phyloP scores from a whole-genome alignment of 1,140 invertebrate genomes.

The Agrypnia vestita region DNA sequence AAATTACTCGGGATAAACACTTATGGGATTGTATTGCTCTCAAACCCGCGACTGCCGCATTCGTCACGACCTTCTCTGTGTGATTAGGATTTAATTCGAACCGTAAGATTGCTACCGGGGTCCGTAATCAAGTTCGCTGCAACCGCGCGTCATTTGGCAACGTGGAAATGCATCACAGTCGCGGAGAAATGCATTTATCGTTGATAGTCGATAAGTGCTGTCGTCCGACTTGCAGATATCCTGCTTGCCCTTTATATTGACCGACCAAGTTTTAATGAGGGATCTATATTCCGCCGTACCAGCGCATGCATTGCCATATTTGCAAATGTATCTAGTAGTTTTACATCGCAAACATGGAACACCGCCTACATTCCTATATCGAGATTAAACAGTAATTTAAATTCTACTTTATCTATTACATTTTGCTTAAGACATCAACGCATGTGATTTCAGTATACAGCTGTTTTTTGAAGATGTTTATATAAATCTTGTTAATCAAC shows the following conservation, averaged over 20 bases:
- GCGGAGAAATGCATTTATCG: conserved; percentile 27
- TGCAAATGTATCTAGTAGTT: conserved; percentile 12
- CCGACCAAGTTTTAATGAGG: conserved; percentile 20
- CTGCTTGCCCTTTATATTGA: conserved; percentile 7
- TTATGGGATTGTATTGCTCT: conserved; percentile 21
- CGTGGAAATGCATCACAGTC: conserved; percentile 12
- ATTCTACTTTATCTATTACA: neutral
- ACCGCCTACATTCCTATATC: conserved; percentile 13
- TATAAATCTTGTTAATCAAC: too few species aligned
- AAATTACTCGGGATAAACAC: conserved; percentile 20
- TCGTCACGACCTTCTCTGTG: neutral
- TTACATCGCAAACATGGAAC: neutral
- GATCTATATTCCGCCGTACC: conserved; percentile 4
- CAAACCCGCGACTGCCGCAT: neutral
- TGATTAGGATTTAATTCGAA: conserved; percentile 23
- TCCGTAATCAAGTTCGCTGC: conserved; percentile 27
- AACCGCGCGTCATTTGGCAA: conserved; percentile 17
- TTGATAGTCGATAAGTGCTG: conserved; percentile 35
- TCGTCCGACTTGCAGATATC: conserved; percentile 5
- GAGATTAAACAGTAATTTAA: neutral
- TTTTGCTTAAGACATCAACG: neutral
- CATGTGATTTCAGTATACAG: too few species aligned
- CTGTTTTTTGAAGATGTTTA: too few species aligned
- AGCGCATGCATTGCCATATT: conserved; percentile 15
- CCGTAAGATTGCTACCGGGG: conserved; percentile 5